Conservation (phyloP, 30 jellyfish, hydroid and myxozoan species). For the Euphysa ruthae region DNA sequence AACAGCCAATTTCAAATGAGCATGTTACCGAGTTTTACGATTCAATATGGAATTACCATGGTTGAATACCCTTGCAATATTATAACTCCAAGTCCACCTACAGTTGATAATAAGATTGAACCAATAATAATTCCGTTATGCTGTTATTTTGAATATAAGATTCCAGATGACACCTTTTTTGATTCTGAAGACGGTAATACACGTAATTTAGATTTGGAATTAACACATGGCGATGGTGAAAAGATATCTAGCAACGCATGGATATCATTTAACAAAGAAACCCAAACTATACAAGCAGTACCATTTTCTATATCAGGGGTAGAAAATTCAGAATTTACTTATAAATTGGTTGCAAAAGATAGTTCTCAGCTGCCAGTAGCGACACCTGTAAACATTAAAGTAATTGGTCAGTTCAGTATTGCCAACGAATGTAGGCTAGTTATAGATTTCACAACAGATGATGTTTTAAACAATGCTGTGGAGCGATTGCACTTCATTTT, state of each 20-base stretch:
- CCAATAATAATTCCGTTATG: conserved; percentile 39
- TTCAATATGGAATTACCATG: conserved; percentile 11
- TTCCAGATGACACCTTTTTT: conserved; percentile 61
- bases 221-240: conserved; percentile 13
- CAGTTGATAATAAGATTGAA: conserved; percentile 31
- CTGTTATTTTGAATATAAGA: conserved; percentile 28
- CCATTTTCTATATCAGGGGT: conserved; percentile 2
- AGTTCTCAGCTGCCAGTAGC: conserved; percentile 44
- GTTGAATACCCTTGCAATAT: conserved; percentile 3
- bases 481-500: conserved; percentile 12
- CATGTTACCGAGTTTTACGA: conserved; percentile 17
- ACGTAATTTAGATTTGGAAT: conserved; percentile 29
- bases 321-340: background rate
- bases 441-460: conserved; percentile 8
- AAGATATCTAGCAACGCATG: conserved; percentile 36
- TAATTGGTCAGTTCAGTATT: conserved; percentile 41
- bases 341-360: conserved; percentile 53
- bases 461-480: conserved; percentile 11
- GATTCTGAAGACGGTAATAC: conserved; percentile 51
- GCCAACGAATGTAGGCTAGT: conserved; percentile 55
- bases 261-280: conserved; percentile 35
- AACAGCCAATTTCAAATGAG: background rate
- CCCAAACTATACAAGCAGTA: conserved; percentile 44
- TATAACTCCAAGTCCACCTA: conserved; percentile 40
- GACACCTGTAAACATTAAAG: conserved; percentile 23